Evolutionary conservation across 2,113 vertebrate genomes (phyloP).

Genomic region (Strix aluco): DNA sequence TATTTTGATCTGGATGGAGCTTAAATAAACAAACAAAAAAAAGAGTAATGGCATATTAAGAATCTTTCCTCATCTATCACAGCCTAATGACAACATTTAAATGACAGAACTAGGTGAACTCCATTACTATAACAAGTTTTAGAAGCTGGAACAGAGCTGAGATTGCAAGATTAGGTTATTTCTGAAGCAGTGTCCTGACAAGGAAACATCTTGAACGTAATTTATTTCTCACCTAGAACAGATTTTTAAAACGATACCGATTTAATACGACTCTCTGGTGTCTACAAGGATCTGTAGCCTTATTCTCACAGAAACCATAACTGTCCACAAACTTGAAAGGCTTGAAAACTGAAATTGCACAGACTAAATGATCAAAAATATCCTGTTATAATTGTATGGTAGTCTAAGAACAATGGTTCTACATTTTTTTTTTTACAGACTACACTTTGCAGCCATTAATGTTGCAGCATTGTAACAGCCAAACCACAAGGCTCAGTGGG

Average conservation of each 20-base stretch:
- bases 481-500: neutral
- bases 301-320: neutral
- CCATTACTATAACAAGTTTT: conserved; percentile 10
- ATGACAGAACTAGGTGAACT: conserved; percentile 42
- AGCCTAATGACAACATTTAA: conserved; percentile 38
- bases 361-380: neutral
- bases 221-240: conserved; percentile 66
- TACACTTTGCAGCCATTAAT: neutral
- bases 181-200: conserved; percentile 60
- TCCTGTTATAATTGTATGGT: neutral
- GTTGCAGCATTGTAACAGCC: neutral
- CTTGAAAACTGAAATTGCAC: neutral
- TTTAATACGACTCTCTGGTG: neutral
- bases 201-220: conserved; percentile 57
- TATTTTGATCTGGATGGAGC: neutral
- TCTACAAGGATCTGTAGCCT: neutral
- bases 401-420: neutral
- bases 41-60: neutral
- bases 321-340: neutral
- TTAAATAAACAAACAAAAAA: conserved; percentile 2
- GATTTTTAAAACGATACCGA: conserved; percentile 3
- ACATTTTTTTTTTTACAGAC: neutral
- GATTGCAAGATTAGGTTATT: conserved; percentile 45
- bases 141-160: neutral
- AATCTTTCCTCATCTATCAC: conserved; percentile 28